Percentiles rank a stretch among this genome's conserved stretches.
phyloP scores from a whole-genome alignment of 2,113 vertebrate genomes.

The Seriola dumerili region DNA sequence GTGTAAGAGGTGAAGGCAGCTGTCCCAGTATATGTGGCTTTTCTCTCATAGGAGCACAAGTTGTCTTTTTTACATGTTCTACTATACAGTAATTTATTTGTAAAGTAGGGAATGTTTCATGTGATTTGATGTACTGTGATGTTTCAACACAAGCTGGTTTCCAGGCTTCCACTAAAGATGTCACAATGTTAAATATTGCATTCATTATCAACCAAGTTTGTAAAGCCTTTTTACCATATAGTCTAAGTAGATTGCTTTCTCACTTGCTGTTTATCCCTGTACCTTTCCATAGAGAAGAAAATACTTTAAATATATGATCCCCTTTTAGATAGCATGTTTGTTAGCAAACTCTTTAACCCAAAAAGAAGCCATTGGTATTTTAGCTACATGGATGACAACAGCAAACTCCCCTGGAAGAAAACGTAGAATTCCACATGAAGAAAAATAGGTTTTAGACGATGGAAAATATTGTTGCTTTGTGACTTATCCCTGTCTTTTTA shows the following conservation, averaged over 20 bases:
- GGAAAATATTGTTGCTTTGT: constrained; percentile 78
- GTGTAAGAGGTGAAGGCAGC: constrained; percentile 68
- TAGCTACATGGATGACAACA: constrained; percentile 59
- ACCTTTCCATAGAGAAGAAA: constrained; percentile 64
- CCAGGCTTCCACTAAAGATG: constrained; percentile 64
- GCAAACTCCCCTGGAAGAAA: constrained; percentile 54
- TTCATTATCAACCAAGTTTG: constrained; percentile 72
- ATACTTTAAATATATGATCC: constrained; percentile 38
- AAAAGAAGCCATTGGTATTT: constrained; percentile 62
- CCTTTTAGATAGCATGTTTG: constrained; percentile 66
- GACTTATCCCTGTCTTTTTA: constrained; percentile 80
- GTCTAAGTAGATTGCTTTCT: constrained; percentile 64
- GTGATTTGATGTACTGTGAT: constrained; percentile 75
- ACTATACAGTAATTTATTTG: constrained; percentile 81
- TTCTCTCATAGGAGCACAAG: constrained; percentile 65
- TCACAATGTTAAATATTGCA: constrained; percentile 62
- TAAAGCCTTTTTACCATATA: constrained; percentile 76
- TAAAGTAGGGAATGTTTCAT: constrained; percentile 75
- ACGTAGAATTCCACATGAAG: constrained; percentile 67
- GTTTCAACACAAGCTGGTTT: constrained; percentile 69
- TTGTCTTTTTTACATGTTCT: constrained; percentile 70
- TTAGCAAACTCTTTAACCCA: constrained; percentile 53
- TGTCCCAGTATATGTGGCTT: constrained; percentile 71
- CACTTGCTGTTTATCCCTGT: constrained; percentile 62
- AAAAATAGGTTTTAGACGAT: constrained; percentile 74